Conservation (phyloP, 2,888 invertebrate genomes). For the Athalia circularis region DNA sequence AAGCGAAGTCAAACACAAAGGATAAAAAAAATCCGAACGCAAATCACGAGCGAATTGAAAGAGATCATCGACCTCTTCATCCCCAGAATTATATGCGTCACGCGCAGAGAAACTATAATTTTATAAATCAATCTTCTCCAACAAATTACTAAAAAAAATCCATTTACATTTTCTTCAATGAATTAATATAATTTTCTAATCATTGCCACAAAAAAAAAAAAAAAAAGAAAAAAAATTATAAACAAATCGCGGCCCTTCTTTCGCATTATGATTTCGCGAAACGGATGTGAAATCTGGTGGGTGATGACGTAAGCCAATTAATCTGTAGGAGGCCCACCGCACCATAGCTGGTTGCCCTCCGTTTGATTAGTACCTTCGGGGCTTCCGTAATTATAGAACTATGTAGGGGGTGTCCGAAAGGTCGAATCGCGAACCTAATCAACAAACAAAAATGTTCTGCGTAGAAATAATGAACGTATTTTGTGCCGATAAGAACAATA, state of each 20-base stretch:
- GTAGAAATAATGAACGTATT: too few relatives aligned
- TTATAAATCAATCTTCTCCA: too few relatives aligned
- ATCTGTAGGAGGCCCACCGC: constrained; percentile 5
- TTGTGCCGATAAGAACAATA: too few relatives aligned
- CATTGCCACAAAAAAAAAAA: too few relatives aligned
- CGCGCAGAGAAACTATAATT: not conserved
- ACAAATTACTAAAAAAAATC: too few relatives aligned
- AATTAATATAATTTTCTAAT: too few relatives aligned
- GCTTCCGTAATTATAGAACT: constrained; percentile 36
- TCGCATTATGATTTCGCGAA: not conserved
- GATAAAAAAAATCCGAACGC: not conserved
- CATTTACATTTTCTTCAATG: too few relatives aligned
- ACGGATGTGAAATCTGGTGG: not conserved
- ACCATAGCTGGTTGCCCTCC: not conserved
- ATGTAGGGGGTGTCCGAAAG: constrained; percentile 17
- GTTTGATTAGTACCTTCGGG: constrained; percentile 20
- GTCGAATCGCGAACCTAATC: not conserved
- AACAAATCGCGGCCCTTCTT: not conserved
- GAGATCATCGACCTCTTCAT: constrained; percentile 24
- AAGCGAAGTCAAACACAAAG: not conserved
- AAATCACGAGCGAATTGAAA: constrained; percentile 7
- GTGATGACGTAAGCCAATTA: constrained; percentile 22
- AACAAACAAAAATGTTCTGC: too few relatives aligned
- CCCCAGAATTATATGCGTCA: not conserved
- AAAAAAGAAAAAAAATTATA: too few relatives aligned